Conservation (phyloP, 2,113 vertebrate genomes). For the Neotoma lepida region DNA sequence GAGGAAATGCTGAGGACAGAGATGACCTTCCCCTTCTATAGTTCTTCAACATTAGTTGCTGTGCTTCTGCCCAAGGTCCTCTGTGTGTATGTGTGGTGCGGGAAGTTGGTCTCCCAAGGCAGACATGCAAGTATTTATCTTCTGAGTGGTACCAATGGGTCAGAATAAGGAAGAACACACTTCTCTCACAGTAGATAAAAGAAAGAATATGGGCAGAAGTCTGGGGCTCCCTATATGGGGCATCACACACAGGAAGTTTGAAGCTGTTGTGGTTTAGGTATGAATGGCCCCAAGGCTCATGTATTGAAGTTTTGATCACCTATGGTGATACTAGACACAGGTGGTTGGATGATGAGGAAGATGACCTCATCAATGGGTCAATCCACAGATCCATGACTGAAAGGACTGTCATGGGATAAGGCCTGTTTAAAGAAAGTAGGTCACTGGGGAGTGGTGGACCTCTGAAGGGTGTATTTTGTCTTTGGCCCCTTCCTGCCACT, state of each 20-base stretch:
- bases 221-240: not conserved
- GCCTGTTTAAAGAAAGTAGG: not conserved
- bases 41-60: not conserved
- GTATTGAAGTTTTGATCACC: not conserved
- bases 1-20: not conserved
- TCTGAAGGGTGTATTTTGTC: not conserved
- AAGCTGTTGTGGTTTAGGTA: not conserved
- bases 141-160: constrained; percentile 32
- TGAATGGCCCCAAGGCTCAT: not conserved
- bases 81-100: not conserved
- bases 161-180: not conserved
- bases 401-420: too few species aligned
- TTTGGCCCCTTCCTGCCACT: not conserved
- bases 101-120: not conserved
- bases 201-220: not conserved
- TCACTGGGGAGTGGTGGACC: not conserved
- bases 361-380: not conserved
- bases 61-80: not conserved
- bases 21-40: not conserved
- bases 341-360: not conserved
- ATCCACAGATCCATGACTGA: not conserved
- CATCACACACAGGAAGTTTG: not conserved
- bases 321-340: not conserved
- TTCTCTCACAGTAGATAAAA: not conserved
- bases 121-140: constrained; percentile 28